phyloP scores from a whole-genome alignment of 2,797 vertebrate genomes.

The Nyctalus aviator region DNA sequence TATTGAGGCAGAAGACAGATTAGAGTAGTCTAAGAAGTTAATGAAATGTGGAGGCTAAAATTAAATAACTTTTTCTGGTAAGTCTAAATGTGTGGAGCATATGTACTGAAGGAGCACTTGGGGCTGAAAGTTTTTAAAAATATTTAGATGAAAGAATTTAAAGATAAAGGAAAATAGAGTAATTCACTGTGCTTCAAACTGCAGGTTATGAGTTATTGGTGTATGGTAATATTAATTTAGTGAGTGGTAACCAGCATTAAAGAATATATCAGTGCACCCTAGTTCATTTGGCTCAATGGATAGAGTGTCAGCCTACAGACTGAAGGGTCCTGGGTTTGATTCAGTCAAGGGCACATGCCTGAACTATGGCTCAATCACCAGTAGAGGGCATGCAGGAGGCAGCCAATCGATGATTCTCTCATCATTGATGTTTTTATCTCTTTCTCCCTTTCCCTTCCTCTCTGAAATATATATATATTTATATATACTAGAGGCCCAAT shows the following conservation, averaged over 20 bases:
- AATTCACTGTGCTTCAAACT: background rate
- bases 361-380: too few species aligned
- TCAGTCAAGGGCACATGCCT: too few species aligned
- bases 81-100: background rate
- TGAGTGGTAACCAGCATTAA: background rate
- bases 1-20: background rate
- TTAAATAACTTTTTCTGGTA: constrained; percentile 10
- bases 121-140: background rate
- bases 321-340: too few species aligned
- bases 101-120: background rate
- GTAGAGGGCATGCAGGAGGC: too few species aligned
- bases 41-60: background rate
- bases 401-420: too few species aligned
- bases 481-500: too few species aligned
- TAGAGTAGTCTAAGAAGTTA: background rate
- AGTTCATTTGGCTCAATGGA: too few species aligned
- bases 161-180: background rate
- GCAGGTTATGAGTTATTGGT: background rate
- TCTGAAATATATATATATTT: too few species aligned
- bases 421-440: too few species aligned
- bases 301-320: too few species aligned
- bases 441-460: too few species aligned
- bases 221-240: background rate
- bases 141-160: constrained; percentile 14
- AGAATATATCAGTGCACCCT: background rate